These are phyloP conservation scores for Danaus melanippus DNA, from an alignment of 1,140 invertebrate genomes.

Conservation along the genomic window DNA sequence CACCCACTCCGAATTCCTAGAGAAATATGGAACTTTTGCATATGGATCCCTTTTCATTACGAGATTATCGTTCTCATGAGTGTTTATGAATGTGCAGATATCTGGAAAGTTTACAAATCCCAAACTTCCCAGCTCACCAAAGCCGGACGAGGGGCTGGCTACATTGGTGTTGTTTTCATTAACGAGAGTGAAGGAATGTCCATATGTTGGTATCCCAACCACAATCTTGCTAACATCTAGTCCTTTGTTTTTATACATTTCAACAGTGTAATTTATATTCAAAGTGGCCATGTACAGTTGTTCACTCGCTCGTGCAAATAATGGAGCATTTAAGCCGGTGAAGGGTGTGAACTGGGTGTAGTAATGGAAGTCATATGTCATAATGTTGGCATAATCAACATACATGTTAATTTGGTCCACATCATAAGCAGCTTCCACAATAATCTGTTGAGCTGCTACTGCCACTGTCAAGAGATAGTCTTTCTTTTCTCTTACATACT, in stretches of 20 bases:
- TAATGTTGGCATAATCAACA: conserved; percentile 89
- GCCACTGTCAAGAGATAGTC: conserved; percentile 80
- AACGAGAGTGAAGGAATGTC: conserved; percentile 82
- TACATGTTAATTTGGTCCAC: conserved; percentile 83
- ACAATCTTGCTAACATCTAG: conserved; percentile 88
- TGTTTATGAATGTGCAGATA: conserved; percentile 77
- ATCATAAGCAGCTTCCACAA: conserved; percentile 83
- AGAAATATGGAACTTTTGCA: conserved; percentile 85
- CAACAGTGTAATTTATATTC: conserved; percentile 87
- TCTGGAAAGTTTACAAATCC: conserved; percentile 82
- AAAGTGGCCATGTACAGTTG: conserved; percentile 78
- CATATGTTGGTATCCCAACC: conserved; percentile 92
- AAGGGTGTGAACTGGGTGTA: conserved; percentile 83
- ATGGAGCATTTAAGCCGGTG: conserved; percentile 86
- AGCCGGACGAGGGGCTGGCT: conserved; percentile 80
- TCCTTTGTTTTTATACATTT: conserved; percentile 86
- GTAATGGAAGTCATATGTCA: conserved; percentile 93
- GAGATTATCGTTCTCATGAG: conserved; percentile 39
- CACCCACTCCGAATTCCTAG: conserved; percentile 85
- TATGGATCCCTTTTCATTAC: conserved; percentile 76
- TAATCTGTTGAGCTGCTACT: conserved; percentile 81
- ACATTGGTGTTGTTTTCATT: conserved; percentile 78
- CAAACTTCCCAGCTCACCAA: conserved; percentile 76
- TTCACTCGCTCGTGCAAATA: conserved; percentile 76
- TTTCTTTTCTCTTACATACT: conserved; percentile 74